Evolutionary conservation across 2,113 vertebrate species (phyloP).

Genomic region (Scortum barcoo): DNA sequence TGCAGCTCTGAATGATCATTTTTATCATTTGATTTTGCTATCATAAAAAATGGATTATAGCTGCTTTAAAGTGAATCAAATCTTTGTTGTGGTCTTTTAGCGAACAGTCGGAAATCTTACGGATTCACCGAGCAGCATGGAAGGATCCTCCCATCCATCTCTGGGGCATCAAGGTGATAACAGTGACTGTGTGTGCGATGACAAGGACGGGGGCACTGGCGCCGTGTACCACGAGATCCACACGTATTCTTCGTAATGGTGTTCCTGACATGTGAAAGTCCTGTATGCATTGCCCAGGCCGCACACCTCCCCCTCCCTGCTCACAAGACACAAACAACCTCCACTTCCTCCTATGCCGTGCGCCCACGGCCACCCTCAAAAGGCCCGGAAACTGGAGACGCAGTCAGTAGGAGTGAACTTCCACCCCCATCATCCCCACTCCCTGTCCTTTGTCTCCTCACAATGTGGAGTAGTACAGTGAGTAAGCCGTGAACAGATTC

Average conservation of each 20-base stretch:
- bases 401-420: constrained; percentile 41
- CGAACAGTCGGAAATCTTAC: constrained; percentile 25
- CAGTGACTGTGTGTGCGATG: constrained; percentile 20
- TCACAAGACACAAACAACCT: constrained; percentile 28
- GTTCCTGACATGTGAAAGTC: constrained; percentile 48
- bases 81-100: constrained; percentile 3
- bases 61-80: neutral
- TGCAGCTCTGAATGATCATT: neutral
- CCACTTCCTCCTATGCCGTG: constrained; percentile 47
- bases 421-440: constrained; percentile 53
- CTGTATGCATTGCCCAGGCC: constrained; percentile 1
- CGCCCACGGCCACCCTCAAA: constrained; percentile 49
- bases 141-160: constrained; percentile 37
- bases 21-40: neutral
- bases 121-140: constrained; percentile 1
- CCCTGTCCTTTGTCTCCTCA: constrained; percentile 73
- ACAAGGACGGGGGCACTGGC: constrained; percentile 12
- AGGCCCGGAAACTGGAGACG: constrained; percentile 75
- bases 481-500: constrained; percentile 56
- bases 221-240: constrained; percentile 34
- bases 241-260: constrained; percentile 4
- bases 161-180: constrained; percentile 45
- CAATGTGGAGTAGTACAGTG: constrained; percentile 65
- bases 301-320: neutral
- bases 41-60: neutral